Conservation (phyloP, 2,888 invertebrate genomes). For the Erebia palarica region DNA sequence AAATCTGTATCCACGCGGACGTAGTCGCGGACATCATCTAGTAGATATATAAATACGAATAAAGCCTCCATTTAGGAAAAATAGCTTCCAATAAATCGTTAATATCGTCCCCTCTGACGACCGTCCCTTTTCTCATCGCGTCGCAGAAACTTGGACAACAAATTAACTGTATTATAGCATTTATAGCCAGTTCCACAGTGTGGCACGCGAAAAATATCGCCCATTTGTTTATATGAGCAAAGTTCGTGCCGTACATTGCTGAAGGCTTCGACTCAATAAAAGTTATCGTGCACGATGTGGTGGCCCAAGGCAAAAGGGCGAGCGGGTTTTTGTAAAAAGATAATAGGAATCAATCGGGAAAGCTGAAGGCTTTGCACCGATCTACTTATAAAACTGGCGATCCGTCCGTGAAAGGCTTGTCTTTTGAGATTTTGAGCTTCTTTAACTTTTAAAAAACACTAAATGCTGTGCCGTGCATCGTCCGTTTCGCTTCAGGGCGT, state of each 20-base stretch:
- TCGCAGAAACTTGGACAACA: slow-evolving; percentile 25
- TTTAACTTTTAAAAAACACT: no score
- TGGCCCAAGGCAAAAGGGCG: slow-evolving; percentile 34
- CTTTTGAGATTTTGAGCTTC: no score
- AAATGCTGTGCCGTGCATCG: no score
- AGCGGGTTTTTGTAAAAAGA: slow-evolving; percentile 19
- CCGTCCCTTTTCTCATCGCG: slow-evolving; percentile 1
- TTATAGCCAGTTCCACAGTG: slow-evolving; percentile 17
- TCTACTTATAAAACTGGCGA: no score
- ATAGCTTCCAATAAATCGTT: background rate
- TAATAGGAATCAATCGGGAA: background rate
- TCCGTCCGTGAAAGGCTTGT: no score
- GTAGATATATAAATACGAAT: background rate
- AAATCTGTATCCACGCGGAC: no score
- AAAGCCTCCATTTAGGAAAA: background rate
- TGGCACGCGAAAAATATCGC: slow-evolving; percentile 34
- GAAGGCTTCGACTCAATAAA: slow-evolving; percentile 44
- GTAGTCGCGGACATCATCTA: no score
- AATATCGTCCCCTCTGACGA: slow-evolving; percentile 2
- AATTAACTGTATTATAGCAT: slow-evolving; percentile 25
- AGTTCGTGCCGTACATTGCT: slow-evolving; percentile 34
- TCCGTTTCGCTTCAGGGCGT: no score
- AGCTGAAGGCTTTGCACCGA: no score
- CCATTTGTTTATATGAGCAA: slow-evolving; percentile 36
- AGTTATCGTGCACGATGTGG: slow-evolving; percentile 39